These are phyloP conservation scores for Colletes gigas DNA, from an alignment of 1,140 invertebrate genomes.

Conservation along the genomic window DNA sequence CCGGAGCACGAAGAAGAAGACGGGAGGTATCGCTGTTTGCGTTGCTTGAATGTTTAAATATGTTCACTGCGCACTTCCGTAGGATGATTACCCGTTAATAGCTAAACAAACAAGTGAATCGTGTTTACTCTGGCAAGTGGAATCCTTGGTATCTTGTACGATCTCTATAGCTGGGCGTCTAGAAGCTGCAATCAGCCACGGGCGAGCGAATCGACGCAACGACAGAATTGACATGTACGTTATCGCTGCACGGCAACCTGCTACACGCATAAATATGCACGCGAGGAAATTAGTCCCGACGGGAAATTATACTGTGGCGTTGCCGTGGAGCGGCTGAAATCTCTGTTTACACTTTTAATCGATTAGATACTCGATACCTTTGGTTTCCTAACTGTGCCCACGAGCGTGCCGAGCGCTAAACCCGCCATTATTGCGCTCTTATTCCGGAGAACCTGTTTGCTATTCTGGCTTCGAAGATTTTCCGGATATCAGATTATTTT, in stretches of 20 bases:
- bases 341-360: constrained; percentile 42
- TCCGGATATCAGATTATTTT: too few relatives aligned
- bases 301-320: neutral
- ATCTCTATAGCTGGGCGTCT: neutral
- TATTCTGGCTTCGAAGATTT: too few relatives aligned
- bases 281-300: constrained; percentile 3
- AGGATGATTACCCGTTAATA: neutral
- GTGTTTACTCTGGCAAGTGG: neutral
- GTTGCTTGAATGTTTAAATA: too few relatives aligned
- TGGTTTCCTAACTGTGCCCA: too few relatives aligned
- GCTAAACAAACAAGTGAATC: neutral
- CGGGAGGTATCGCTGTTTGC: too few relatives aligned
- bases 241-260: constrained; percentile 17
- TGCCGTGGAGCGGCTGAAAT: neutral
- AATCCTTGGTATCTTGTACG: neutral
- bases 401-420: too few relatives aligned
- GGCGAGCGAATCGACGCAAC: neutral
- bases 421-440: too few relatives aligned
- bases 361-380: neutral
- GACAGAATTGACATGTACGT: constrained; percentile 4
- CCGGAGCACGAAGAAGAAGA: too few relatives aligned
- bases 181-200: constrained; percentile 16
- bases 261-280: constrained; percentile 10
- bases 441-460: too few relatives aligned
- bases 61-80: too few relatives aligned